Percentiles rank a stretch among this genome's conserved stretches.
Conservation (phyloP, 2,888 invertebrate genomes). For the Melanchra persicariae region DNA sequence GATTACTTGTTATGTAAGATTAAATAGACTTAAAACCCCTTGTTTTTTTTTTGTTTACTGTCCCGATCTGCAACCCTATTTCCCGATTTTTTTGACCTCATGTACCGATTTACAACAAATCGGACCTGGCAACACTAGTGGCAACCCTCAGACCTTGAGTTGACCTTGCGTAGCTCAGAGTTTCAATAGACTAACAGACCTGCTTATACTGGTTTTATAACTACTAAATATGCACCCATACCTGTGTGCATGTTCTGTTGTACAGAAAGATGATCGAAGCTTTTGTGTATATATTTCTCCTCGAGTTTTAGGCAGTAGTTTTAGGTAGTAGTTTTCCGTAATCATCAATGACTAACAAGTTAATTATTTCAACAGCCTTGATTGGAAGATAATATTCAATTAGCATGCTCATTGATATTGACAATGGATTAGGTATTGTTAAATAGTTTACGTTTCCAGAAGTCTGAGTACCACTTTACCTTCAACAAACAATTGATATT, state of each 20-base stretch:
- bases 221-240: too few species aligned
- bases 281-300: not conserved
- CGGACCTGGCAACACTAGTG: too few species aligned
- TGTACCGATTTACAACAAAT: too few species aligned
- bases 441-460: slow-evolving; percentile 30
- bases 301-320: not conserved
- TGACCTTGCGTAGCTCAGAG: too few species aligned
- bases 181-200: too few species aligned
- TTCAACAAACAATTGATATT: slow-evolving; percentile 49
- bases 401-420: not conserved
- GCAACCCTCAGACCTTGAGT: too few species aligned
- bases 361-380: slow-evolving; percentile 39
- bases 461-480: slow-evolving; percentile 41
- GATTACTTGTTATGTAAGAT: too few species aligned
- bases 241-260: not conserved
- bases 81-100: too few species aligned
- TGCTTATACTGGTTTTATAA: too few species aligned
- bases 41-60: too few species aligned
- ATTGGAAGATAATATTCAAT: slow-evolving; percentile 39
- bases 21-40: too few species aligned
- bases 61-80: too few species aligned
- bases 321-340: slow-evolving; percentile 21
- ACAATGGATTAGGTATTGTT: slow-evolving; percentile 28
- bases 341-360: slow-evolving; percentile 15
- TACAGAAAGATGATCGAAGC: not conserved